A percentile compares a stretch with the other conserved stretches of the same genome.
Evolutionary conservation across 2,113 vertebrate genomes (phyloP).

Genomic region (Pollachius pollachius): DNA sequence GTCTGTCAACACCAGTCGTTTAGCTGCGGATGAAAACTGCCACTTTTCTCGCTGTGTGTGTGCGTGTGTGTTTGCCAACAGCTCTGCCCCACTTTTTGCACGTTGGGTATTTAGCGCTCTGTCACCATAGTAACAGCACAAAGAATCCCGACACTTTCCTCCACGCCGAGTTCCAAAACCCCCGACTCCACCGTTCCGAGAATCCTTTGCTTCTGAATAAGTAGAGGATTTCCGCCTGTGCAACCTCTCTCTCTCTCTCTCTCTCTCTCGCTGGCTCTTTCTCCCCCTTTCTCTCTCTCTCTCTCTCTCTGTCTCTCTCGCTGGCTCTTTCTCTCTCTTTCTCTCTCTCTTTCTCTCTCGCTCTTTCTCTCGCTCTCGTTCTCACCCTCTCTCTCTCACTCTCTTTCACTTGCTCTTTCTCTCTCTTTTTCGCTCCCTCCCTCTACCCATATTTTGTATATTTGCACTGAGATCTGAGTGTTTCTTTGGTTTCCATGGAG

Average conservation of each 20-base stretch:
- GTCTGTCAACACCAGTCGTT: conserved; percentile 32
- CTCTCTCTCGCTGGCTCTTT: conserved; percentile 3
- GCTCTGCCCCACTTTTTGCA: conserved; percentile 18
- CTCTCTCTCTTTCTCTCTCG: background rate
- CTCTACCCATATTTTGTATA: conserved; percentile 20
- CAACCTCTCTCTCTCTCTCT: background rate
- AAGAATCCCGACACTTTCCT: conserved; percentile 44
- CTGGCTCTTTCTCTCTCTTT: background rate
- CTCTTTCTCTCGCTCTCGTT: background rate
- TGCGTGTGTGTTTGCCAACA: conserved; percentile 27
- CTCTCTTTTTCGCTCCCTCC: background rate
- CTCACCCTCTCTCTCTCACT: no score
- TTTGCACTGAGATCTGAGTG: conserved; percentile 50
- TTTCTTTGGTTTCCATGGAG: conserved; percentile 18
- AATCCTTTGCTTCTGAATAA: conserved; percentile 14
- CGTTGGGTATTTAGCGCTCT: conserved; percentile 35
- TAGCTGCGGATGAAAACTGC: conserved; percentile 24
- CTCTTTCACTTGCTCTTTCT: no score
- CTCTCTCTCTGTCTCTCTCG: background rate
- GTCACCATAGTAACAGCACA: conserved; percentile 60
- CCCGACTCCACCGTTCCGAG: conserved; percentile 32
- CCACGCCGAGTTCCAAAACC: conserved; percentile 28
- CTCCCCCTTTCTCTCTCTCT: background rate
- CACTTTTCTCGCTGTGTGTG: conserved; percentile 25
- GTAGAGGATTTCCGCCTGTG: conserved; percentile 26